Conservation (phyloP, 2,113 vertebrate genomes). For the Ciconia stormi region DNA sequence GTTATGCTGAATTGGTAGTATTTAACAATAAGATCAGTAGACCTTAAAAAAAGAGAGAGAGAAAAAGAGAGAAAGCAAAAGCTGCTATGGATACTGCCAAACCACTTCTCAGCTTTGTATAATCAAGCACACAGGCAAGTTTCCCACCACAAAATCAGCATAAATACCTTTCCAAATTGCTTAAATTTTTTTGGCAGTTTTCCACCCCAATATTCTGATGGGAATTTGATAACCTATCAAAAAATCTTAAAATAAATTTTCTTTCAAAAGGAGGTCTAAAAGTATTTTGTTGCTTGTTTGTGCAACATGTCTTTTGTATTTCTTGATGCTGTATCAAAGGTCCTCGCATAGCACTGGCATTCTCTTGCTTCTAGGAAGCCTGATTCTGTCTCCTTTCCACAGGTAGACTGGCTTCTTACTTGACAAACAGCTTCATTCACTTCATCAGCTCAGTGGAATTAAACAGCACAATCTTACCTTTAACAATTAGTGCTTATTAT, state of each 20-base stretch:
- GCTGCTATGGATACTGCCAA: constrained; percentile 42
- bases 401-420: not conserved
- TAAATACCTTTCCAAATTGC: not conserved
- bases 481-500: not conserved
- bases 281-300: constrained; percentile 13
- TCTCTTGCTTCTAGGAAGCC: not conserved
- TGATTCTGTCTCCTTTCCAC: not conserved
- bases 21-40: constrained; percentile 47
- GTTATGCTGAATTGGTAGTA: not conserved
- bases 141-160: constrained; percentile 36
- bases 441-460: not conserved
- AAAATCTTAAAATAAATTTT: not conserved
- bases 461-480: not conserved
- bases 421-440: not conserved
- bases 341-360: not conserved
- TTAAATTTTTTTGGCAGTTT: not conserved
- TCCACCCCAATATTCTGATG: not conserved
- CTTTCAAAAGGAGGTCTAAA: not conserved
- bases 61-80: constrained; percentile 48
- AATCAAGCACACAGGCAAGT: not conserved
- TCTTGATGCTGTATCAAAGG: not conserved
- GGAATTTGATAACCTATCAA: constrained; percentile 8
- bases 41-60: constrained; percentile 5
- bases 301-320: constrained; percentile 5
- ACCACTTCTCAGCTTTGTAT: constrained; percentile 36